phyloP scores from a whole-genome alignment of 2,888 invertebrate genomes.

The Mesochorus sp. region DNA sequence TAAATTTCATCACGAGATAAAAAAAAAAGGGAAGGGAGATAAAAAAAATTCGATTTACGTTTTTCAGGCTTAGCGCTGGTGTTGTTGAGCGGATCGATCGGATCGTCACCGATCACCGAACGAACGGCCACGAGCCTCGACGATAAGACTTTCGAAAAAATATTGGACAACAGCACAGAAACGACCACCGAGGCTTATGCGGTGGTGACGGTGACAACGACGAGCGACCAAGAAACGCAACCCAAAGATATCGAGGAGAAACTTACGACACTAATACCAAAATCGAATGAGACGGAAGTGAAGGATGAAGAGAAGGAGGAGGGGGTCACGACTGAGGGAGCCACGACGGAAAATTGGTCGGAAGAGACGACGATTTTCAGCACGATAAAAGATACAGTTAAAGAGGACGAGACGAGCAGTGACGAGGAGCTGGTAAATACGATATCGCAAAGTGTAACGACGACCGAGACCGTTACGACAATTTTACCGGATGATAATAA shows the following conservation, averaged over 20 bases:
- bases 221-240: neutral
- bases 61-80: conserved; percentile 55
- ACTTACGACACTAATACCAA: too few relatives aligned
- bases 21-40: conserved; percentile 10
- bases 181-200: conserved; percentile 76
- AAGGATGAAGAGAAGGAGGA: too few relatives aligned
- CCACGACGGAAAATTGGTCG: too few relatives aligned
- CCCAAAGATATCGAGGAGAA: too few relatives aligned
- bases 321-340: conserved; percentile 14
- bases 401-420: too few relatives aligned
- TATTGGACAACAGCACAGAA: conserved; percentile 31
- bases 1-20: conserved; percentile 8
- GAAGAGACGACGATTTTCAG: too few relatives aligned
- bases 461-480: neutral
- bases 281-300: too few relatives aligned
- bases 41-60: too few relatives aligned
- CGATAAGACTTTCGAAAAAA: conserved; percentile 41
- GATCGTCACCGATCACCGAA: conserved; percentile 37
- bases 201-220: conserved; percentile 7
- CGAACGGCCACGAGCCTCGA: conserved; percentile 8
- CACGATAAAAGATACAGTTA: too few relatives aligned
- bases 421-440: conserved; percentile 15
- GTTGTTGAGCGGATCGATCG: conserved; percentile 48
- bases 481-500: neutral
- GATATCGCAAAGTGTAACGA: neutral